These are phyloP conservation scores for Drosophila subsilvestris DNA, from an alignment of 2,888 invertebrate species.

Conservation along the genomic window DNA sequence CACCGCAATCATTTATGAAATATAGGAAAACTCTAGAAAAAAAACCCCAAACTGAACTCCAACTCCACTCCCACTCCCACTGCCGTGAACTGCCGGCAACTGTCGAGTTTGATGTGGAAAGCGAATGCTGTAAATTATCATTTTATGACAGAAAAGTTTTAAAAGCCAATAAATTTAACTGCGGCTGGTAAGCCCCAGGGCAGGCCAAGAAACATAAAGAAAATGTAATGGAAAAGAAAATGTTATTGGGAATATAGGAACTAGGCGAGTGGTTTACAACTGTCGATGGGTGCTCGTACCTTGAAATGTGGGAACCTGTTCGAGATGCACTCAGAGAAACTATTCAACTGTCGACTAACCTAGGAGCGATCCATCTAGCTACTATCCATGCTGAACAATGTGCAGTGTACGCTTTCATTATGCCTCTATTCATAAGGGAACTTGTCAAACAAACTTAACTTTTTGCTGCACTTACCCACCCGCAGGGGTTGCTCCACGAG, in stretches of 20 bases:
- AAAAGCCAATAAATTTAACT: slow-evolving; percentile 70
- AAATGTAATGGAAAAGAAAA: slow-evolving; percentile 14
- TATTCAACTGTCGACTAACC: neutral
- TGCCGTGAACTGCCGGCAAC: slow-evolving; percentile 38
- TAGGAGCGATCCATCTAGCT: neutral
- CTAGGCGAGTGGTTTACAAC: neutral
- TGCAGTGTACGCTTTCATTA: slow-evolving; percentile 51
- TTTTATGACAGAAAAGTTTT: slow-evolving; percentile 74
- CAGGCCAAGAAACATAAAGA: slow-evolving; percentile 15
- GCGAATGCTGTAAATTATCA: slow-evolving; percentile 78
- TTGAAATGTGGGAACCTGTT: neutral
- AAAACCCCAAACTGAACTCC: slow-evolving; percentile 11
- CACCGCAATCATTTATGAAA: slow-evolving; percentile 24
- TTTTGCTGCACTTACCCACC: slow-evolving; percentile 45
- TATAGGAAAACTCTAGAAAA: slow-evolving; percentile 28
- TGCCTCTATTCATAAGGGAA: slow-evolving; percentile 62
- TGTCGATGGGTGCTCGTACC: neutral
- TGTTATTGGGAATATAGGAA: slow-evolving; percentile 33
- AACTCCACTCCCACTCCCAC: slow-evolving; percentile 41
- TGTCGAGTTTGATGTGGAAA: slow-evolving; percentile 65
- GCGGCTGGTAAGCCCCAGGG: slow-evolving; percentile 12
- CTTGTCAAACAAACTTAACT: slow-evolving; percentile 58
- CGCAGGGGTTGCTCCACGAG: slow-evolving; percentile 13
- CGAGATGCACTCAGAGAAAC: slow-evolving; percentile 8
- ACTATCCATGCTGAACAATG: neutral